Percentiles rank a stretch among this genome's conserved stretches.
Conservation (phyloP, 2,888 invertebrate species). For the Cheiracanthium punctorium region DNA sequence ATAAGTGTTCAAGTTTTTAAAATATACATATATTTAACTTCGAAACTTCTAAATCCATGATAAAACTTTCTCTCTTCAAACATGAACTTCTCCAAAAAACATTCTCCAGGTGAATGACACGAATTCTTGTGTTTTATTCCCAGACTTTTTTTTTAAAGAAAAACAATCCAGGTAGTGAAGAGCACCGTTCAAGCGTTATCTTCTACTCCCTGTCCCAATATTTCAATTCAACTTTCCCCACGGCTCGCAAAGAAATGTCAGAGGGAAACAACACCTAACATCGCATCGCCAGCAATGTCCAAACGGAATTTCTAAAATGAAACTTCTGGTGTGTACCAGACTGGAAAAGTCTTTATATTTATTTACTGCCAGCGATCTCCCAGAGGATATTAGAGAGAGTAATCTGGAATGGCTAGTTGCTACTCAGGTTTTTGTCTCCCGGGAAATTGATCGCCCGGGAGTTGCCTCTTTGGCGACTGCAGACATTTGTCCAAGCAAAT, state of each 20-base stretch:
- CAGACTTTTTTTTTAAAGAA: neutral
- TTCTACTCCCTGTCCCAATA: neutral
- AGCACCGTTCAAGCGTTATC: neutral
- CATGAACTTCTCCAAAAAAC: too few relatives aligned
- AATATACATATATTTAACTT: too few relatives aligned
- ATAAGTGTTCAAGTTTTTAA: too few relatives aligned
- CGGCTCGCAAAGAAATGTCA: neutral
- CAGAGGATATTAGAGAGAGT: conserved; percentile 58
- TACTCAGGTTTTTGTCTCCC: conserved; percentile 12
- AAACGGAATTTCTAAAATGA: conserved; percentile 6
- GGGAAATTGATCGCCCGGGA: conserved; percentile 37
- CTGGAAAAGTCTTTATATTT: conserved; percentile 40
- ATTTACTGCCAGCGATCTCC: conserved; percentile 38
- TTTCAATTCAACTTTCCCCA: neutral
- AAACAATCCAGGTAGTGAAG: neutral
- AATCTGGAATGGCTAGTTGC: conserved; percentile 26
- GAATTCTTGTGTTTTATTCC: neutral
- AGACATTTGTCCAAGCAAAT: conserved; percentile 55
- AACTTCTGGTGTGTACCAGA: neutral
- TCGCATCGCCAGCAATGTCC: neutral
- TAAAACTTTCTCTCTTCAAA: too few relatives aligned
- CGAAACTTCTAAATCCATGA: too few relatives aligned
- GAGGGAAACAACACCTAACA: neutral
- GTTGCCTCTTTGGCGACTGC: neutral
- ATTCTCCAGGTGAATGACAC: neutral